Percentiles rank a stretch among this genome's conserved stretches.
phyloP scores from a whole-genome alignment of 2,888 invertebrate species.

The Platycheirus albimanus region DNA sequence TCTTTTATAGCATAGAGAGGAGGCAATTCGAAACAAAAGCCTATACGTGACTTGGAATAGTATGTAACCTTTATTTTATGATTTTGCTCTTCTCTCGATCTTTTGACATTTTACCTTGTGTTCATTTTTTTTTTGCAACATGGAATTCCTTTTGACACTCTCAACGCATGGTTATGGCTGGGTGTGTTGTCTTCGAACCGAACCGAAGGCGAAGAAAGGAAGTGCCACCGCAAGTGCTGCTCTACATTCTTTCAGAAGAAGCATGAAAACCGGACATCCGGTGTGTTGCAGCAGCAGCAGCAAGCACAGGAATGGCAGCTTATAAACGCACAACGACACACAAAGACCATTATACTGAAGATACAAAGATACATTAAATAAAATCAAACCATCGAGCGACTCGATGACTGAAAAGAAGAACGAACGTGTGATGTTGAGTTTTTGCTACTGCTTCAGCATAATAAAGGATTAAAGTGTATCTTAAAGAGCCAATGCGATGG shows the following conservation, averaged over 20 bases:
- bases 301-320: slow-evolving; percentile 38
- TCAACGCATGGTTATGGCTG: slow-evolving; percentile 7
- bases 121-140: too few species aligned
- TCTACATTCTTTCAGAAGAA: slow-evolving; percentile 55
- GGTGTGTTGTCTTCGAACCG: not conserved
- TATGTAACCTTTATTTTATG: slow-evolving; percentile 40
- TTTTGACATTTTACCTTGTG: slow-evolving; percentile 64
- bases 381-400: not conserved
- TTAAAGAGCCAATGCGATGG: slow-evolving; percentile 1
- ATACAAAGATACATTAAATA: slow-evolving; percentile 9
- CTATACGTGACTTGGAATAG: slow-evolving; percentile 50
- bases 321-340: slow-evolving; percentile 19
- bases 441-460: slow-evolving; percentile 55
- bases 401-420: not conserved
- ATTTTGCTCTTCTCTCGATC: slow-evolving; percentile 38
- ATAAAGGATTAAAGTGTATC: slow-evolving; percentile 63
- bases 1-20: too few species aligned
- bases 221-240: slow-evolving; percentile 66
- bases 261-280: slow-evolving; percentile 71
- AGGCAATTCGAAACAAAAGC: slow-evolving; percentile 49
- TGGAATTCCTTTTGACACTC: slow-evolving; percentile 48
- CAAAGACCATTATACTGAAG: slow-evolving; percentile 5
- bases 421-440: slow-evolving; percentile 47
- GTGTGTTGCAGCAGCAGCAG: slow-evolving; percentile 41
- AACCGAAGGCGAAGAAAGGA: slow-evolving; percentile 49